Conservation (phyloP, 2,797 vertebrate genomes). For the Gambusia yucatana region DNA sequence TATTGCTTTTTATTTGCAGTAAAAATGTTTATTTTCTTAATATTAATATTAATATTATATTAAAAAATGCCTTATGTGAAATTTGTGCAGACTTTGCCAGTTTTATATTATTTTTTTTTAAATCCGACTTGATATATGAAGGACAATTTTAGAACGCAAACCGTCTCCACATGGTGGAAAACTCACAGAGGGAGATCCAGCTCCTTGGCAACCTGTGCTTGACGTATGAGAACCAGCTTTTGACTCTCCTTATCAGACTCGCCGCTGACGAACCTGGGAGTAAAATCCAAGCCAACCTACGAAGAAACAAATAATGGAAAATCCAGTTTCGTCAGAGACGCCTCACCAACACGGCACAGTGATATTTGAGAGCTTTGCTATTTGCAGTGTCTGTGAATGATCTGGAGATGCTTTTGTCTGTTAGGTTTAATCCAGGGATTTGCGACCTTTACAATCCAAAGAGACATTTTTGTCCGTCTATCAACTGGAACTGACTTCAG, state of each 20-base stretch:
- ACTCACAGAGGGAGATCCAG: slow-evolving; percentile 93
- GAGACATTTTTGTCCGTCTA: neutral
- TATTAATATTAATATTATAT: too few species aligned
- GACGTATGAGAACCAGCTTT: slow-evolving; percentile 89
- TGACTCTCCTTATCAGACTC: slow-evolving; percentile 90
- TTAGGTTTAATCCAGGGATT: neutral
- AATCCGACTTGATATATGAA: too few species aligned
- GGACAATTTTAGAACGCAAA: too few species aligned
- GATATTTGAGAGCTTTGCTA: neutral
- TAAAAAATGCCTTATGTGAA: too few species aligned
- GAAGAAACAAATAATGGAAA: neutral
- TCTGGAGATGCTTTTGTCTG: neutral
- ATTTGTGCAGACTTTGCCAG: too few species aligned
- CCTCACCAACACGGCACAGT: neutral
- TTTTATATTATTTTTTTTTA: too few species aligned
- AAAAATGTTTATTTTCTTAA: too few species aligned
- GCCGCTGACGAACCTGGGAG: slow-evolving; percentile 85
- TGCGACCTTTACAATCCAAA: neutral
- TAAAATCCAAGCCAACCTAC: slow-evolving; percentile 96
- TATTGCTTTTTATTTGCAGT: too few species aligned
- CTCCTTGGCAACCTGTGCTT: slow-evolving; percentile 88
- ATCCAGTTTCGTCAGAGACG: neutral
- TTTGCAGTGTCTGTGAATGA: neutral
- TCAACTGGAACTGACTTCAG: neutral
- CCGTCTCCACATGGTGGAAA: neutral